Evolutionary conservation across 2,888 invertebrate species (phyloP).

Genomic region (Pristionchus japonicus): DNA sequence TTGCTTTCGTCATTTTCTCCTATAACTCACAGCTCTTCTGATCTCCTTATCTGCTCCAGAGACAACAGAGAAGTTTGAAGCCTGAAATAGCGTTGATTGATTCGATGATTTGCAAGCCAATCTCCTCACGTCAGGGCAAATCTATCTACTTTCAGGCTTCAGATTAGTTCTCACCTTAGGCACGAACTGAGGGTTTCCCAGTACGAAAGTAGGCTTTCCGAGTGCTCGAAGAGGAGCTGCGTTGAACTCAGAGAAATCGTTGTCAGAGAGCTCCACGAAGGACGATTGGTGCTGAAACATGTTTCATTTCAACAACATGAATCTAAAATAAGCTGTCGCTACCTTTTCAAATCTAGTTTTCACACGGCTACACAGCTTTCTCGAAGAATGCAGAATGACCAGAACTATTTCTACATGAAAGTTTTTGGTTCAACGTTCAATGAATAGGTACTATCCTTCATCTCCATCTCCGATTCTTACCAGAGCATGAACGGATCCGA

Average conservation of each 20-base stretch:
- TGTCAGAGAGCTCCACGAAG: not conserved
- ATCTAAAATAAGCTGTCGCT: no score
- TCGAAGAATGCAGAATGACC: no score
- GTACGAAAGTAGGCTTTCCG: conserved; percentile 25
- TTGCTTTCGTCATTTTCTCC: no score
- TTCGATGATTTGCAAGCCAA: not conserved
- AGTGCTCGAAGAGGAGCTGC: conserved; percentile 31
- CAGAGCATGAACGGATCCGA: conserved; percentile 38
- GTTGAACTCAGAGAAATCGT: conserved; percentile 1
- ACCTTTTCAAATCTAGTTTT: no score
- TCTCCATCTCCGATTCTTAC: not conserved
- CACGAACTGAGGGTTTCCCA: conserved; percentile 17
- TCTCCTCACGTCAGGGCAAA: no score
- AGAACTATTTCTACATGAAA: no score
- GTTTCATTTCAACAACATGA: no score
- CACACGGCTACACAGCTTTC: no score
- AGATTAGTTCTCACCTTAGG: not conserved
- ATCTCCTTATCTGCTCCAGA: conserved; percentile 10
- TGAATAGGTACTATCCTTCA: no score
- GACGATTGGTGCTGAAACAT: not conserved
- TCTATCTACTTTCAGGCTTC: no score
- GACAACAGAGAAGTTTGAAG: conserved; percentile 28
- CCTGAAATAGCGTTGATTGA: not conserved
- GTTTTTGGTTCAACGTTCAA: no score
- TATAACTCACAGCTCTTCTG: conserved; percentile 35